Evolutionary conservation across 2,797 vertebrate species (phyloP).

Genomic region (Chaetophractus vellerosus): DNA sequence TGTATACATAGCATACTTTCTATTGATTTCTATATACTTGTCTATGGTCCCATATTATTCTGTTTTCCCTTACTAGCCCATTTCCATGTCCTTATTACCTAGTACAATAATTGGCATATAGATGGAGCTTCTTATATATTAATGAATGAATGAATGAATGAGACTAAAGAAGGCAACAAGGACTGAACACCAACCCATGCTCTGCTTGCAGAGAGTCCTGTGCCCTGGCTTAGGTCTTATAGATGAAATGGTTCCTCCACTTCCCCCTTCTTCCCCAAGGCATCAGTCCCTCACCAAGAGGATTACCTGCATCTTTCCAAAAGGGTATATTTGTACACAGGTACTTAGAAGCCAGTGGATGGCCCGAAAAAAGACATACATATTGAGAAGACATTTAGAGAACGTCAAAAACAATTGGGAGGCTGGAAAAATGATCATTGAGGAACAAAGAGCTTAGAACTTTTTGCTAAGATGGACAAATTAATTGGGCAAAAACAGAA

Average conservation of each 20-base stretch:
- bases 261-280: no score
- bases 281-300: background rate
- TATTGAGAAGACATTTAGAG: background rate
- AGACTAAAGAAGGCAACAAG: background rate
- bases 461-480: background rate
- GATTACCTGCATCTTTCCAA: background rate
- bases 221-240: background rate
- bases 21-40: background rate
- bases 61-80: slow-evolving; percentile 15
- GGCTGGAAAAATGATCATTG: background rate
- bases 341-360: background rate
- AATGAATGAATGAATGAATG: slow-evolving; percentile 13
- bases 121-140: slow-evolving; percentile 5
- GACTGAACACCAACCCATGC: background rate
- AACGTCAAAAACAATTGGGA: background rate
- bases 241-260: background rate
- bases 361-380: background rate
- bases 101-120: background rate
- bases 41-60: background rate
- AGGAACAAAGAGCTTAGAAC: background rate
- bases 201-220: background rate
- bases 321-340: background rate
- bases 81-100: background rate
- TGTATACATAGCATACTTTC: background rate
- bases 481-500: background rate